Conservation (phyloP, 2,113 vertebrate genomes). For the Plecotus auritus region DNA sequence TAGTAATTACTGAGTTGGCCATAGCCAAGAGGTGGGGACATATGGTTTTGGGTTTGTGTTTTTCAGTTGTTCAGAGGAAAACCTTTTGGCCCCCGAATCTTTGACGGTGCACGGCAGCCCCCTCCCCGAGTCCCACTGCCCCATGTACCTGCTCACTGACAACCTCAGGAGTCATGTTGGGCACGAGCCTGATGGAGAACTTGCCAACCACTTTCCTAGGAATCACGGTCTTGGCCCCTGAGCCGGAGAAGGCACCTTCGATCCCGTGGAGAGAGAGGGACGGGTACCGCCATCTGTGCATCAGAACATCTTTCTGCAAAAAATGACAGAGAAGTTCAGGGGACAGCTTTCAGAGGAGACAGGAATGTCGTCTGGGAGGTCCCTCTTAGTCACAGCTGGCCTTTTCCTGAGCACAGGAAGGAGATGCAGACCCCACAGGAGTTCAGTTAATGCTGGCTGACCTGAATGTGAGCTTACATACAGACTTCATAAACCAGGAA, state of each 20-base stretch:
- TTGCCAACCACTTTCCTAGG: constrained; percentile 96
- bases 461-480: rapidly evolving
- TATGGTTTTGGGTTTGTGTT: background rate
- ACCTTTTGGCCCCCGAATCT: rapidly evolving
- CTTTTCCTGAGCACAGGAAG: no score
- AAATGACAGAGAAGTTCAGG: background rate
- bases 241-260: constrained; percentile 93
- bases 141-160: constrained; percentile 87
- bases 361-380: rapidly evolving
- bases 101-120: rapidly evolving
- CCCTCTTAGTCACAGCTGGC: rapidly evolving
- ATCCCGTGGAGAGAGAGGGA: constrained; percentile 98
- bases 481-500: background rate
- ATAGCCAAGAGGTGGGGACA: rapidly evolving
- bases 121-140: rapidly evolving
- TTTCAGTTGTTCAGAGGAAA: background rate
- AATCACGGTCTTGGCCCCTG: constrained; percentile 94
- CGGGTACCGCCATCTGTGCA: constrained; percentile 96
- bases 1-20: rapidly evolving
- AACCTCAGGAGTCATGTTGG: constrained; percentile 91
- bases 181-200: constrained; percentile 96
- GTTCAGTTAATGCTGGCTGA: background rate
- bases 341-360: rapidly evolving
- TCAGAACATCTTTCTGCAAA: constrained; percentile 89
- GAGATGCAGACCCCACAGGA: background rate